Percentiles rank a stretch among this genome's conserved stretches.
Conservation (phyloP, 2,888 invertebrate genomes). For the Ctena decussata region DNA sequence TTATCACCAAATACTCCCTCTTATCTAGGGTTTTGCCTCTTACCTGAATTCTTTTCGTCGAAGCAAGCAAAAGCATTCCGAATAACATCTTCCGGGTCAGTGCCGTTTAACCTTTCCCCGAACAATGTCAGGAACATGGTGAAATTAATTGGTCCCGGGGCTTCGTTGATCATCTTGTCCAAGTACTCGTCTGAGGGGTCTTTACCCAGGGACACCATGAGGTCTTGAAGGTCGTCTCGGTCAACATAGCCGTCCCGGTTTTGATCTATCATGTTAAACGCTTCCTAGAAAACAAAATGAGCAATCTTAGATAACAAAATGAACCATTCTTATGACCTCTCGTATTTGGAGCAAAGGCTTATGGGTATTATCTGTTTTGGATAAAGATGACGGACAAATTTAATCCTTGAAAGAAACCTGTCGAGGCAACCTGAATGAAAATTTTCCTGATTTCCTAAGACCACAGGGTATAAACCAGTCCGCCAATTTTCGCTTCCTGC, state of each 20-base stretch:
- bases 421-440: no score
- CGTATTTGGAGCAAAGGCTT: no score
- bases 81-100: conserved; percentile 86
- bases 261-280: conserved; percentile 86
- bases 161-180: conserved; percentile 85
- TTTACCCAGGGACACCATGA: conserved; percentile 85
- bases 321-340: no score
- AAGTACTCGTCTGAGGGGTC: conserved; percentile 84
- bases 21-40: no score
- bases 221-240: conserved; percentile 84
- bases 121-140: conserved; percentile 87
- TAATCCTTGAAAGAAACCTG: no score
- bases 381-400: no score
- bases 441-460: no score
- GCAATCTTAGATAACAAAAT: no score
- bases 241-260: conserved; percentile 86
- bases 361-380: no score
- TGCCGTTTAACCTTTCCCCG: conserved; percentile 86
- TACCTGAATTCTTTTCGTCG: conserved; percentile 79
- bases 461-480: no score
- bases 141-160: conserved; percentile 86
- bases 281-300: conserved; percentile 74
- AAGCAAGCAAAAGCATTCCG: conserved; percentile 86
- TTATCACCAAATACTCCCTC: no score
- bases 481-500: no score